Conservation (phyloP, 2,888 invertebrate species). For the Kryphioiulus occultus region DNA sequence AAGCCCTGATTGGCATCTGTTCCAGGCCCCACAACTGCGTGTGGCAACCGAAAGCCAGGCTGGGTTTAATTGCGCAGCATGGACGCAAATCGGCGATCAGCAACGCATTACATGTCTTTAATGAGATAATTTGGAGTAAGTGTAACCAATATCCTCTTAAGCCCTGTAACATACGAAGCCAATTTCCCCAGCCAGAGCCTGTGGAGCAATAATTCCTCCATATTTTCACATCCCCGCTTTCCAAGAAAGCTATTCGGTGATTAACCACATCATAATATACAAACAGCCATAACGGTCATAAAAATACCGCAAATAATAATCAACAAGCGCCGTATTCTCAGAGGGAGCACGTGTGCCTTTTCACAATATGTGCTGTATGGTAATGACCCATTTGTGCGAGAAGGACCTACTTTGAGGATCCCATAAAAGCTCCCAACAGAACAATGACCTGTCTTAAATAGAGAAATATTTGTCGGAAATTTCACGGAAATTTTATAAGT, state of each 20-base stretch:
- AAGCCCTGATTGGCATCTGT: slow-evolving; percentile 2
- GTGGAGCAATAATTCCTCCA: not conserved
- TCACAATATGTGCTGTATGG: not conserved
- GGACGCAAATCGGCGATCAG: slow-evolving; percentile 32
- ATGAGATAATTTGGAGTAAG: slow-evolving; percentile 27
- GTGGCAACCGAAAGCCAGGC: not conserved
- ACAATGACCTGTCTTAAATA: not conserved
- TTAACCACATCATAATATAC: slow-evolving; percentile 32
- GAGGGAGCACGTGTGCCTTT: not conserved
- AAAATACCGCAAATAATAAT: slow-evolving; percentile 35
- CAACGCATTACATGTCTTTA: slow-evolving; percentile 11
- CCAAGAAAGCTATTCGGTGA: slow-evolving; percentile 32
- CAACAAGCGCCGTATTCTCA: not conserved
- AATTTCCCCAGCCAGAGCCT: not conserved
- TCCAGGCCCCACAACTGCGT: not conserved
- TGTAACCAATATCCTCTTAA: slow-evolving; percentile 32
- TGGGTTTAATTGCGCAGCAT: not conserved
- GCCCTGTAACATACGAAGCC: not conserved
- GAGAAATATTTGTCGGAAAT: too few relatives aligned
- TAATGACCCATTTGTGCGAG: not conserved
- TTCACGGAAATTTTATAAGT: too few relatives aligned
- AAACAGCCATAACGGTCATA: slow-evolving; percentile 14
- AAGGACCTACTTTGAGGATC: not conserved
- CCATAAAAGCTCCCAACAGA: not conserved
- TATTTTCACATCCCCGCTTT: not conserved